Conservation (phyloP, 2,113 vertebrate species). For the Antigone vipio region DNA sequence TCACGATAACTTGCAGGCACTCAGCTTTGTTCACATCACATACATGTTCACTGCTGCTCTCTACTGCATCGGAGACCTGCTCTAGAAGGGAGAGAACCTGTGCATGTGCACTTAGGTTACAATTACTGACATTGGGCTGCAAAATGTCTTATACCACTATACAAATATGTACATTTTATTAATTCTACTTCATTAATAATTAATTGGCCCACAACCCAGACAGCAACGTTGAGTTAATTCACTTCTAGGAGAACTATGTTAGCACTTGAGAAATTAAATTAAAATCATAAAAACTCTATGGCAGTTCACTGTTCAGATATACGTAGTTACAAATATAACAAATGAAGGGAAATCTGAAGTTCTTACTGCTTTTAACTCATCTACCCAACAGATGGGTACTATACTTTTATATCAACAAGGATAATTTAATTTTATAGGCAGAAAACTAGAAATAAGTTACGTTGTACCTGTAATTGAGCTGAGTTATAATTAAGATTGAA, state of each 20-base stretch:
- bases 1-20: neutral
- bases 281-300: neutral
- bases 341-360: neutral
- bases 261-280: neutral
- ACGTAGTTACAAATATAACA: neutral
- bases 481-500: constrained; percentile 25
- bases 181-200: neutral
- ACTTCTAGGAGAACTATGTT: neutral
- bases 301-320: neutral
- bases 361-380: neutral
- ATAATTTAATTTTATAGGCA: neutral
- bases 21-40: neutral
- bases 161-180: neutral
- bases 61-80: neutral
- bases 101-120: neutral
- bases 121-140: neutral
- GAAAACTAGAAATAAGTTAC: neutral
- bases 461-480: neutral
- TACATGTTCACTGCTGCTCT: rapidly evolving
- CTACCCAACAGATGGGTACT: neutral
- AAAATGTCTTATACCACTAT: neutral
- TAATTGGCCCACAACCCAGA: neutral
- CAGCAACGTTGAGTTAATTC: neutral
- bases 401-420: neutral
- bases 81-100: neutral